Evolutionary conservation across 2,888 invertebrate species (phyloP).

Genomic region (Heliconius cydno): DNA sequence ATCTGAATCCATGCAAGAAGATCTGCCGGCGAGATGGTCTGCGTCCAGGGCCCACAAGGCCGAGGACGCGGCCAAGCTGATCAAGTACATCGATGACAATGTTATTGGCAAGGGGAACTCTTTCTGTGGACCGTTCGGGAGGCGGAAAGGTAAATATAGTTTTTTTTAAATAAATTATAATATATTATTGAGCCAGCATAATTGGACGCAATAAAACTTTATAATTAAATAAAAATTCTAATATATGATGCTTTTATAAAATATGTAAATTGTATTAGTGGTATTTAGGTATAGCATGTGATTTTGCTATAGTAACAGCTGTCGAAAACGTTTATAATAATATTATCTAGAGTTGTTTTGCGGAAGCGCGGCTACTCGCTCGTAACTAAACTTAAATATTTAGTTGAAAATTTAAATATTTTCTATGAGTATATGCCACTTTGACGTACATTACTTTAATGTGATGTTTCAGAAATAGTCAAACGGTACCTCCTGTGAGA

Average conservation of each 20-base stretch:
- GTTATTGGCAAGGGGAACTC: slow-evolving; percentile 91
- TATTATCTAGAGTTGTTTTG: slow-evolving; percentile 20
- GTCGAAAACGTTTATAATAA: slow-evolving; percentile 18
- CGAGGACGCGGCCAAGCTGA: slow-evolving; percentile 87
- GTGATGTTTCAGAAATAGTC: background rate
- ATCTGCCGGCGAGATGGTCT: slow-evolving; percentile 74
- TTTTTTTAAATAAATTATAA: slow-evolving; percentile 1
- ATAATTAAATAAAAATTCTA: background rate
- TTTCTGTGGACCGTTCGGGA: slow-evolving; percentile 92
- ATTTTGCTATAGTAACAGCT: slow-evolving; percentile 17
- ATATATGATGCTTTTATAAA: background rate
- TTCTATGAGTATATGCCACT: slow-evolving; percentile 8
- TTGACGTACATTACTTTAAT: background rate
- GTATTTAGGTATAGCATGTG: background rate
- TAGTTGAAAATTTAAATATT: slow-evolving; percentile 28
- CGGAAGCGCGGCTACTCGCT: slow-evolving; percentile 29
- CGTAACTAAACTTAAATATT: slow-evolving; percentile 10
- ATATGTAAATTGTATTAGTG: slow-evolving; percentile 2
- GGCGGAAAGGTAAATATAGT: slow-evolving; percentile 86
- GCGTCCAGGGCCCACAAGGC: slow-evolving; percentile 77
- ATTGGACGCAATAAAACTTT: background rate
- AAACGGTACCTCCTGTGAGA: slow-evolving; percentile 16
- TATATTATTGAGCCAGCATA: background rate
- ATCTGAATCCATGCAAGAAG: slow-evolving; percentile 82
- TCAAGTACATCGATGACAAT: slow-evolving; percentile 91